These are phyloP conservation scores for Actinia tenebrosa DNA, from an alignment of 64 coral and sea anemone genomes.

Conservation along the genomic window DNA sequence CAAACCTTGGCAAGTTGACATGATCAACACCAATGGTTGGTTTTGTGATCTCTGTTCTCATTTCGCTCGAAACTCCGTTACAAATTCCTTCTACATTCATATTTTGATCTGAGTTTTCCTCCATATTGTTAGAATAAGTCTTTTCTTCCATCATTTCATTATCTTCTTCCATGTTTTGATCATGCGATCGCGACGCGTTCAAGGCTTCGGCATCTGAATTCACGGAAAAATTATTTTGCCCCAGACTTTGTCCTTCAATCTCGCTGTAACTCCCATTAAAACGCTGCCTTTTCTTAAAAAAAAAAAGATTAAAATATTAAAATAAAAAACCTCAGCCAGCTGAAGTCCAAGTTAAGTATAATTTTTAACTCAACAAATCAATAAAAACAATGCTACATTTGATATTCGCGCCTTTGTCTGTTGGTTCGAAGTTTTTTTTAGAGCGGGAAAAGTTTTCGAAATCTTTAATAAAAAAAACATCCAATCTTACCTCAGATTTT, in stretches of 20 bases:
- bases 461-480: background rate
- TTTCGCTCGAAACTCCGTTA: background rate
- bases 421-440: background rate
- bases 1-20: background rate
- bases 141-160: background rate
- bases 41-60: background rate
- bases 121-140: background rate
- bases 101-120: background rate
- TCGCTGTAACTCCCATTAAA: background rate
- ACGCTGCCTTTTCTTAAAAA: constrained; percentile 15
- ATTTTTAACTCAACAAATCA: background rate
- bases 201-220: background rate
- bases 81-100: background rate
- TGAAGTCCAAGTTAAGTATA: background rate
- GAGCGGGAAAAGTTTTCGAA: constrained; percentile 6
- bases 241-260: background rate
- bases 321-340: background rate
- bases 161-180: background rate
- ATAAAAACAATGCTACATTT: background rate
- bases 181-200: background rate
- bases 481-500: constrained; percentile 7
- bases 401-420: constrained; percentile 11
- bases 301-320: background rate
- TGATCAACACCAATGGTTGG: background rate
- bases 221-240: background rate